Evolutionary conservation across 2,113 vertebrate species (phyloP).

Genomic region (Pipa parva): DNA sequence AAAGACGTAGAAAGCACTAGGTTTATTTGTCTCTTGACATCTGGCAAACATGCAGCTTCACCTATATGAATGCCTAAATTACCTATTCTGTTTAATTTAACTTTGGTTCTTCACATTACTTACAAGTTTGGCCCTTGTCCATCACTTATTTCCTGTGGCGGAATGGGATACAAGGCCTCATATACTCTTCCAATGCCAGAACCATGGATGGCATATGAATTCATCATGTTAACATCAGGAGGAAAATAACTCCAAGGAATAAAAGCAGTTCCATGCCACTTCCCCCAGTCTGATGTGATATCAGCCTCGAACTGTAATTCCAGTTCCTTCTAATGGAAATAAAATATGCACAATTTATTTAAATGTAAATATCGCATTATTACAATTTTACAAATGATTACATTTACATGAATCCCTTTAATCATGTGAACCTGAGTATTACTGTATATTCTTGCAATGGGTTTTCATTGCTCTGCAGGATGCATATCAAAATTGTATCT

Average conservation of each 20-base stretch:
- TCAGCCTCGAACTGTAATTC: conserved; percentile 57
- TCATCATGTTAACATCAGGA: conserved; percentile 64
- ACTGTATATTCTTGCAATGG: too few relatives aligned
- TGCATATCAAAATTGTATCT: too few relatives aligned
- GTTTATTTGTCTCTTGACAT: too few relatives aligned
- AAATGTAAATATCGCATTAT: too few relatives aligned
- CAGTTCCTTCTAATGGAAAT: conserved; percentile 63
- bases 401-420: too few relatives aligned
- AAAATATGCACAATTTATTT: background rate
- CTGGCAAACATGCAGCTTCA: too few relatives aligned
- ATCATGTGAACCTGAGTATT: too few relatives aligned
- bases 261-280: conserved; percentile 58
- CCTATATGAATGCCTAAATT: too few relatives aligned
- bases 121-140: conserved; percentile 63
- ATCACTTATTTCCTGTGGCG: conserved; percentile 51
- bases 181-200: conserved; percentile 57
- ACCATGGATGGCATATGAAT: conserved; percentile 67
- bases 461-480: too few relatives aligned
- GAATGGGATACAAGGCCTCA: conserved; percentile 61
- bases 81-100: too few relatives aligned
- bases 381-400: too few relatives aligned
- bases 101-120: conserved; percentile 44
- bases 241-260: conserved; percentile 65
- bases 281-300: conserved; percentile 44
- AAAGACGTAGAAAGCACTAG: too few relatives aligned